Evolutionary conservation across 2,888 invertebrate species (phyloP).

Genomic region (Drosophila tanythrix): DNA sequence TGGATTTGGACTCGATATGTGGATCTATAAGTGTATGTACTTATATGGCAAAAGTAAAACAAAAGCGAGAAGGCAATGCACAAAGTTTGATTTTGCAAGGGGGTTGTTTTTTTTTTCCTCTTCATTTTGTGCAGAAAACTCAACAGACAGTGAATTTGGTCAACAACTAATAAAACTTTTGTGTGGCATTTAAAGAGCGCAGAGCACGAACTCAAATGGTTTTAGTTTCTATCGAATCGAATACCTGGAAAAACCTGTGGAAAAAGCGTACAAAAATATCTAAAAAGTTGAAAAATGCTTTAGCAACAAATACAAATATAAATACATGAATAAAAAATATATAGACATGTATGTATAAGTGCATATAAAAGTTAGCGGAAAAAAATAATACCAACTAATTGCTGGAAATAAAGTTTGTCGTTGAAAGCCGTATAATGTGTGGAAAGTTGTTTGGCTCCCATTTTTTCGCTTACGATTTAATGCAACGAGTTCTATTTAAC

Average conservation of each 20-base stretch:
- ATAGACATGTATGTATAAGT: not conserved
- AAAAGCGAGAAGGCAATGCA: conserved; percentile 35
- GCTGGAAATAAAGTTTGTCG: conserved; percentile 70
- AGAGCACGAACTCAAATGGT: conserved; percentile 37
- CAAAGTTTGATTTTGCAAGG: conserved; percentile 38
- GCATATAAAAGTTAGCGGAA: conserved; percentile 47
- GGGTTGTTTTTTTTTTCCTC: not conserved
- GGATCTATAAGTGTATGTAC: not conserved
- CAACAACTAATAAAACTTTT: conserved; percentile 76
- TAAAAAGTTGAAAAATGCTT: conserved; percentile 63
- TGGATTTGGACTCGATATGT: not conserved
- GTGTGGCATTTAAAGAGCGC: conserved; percentile 52
- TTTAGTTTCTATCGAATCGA: conserved; percentile 16
- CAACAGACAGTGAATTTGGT: conserved; percentile 54
- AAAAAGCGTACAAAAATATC: conserved; percentile 61
- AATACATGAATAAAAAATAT: conserved; percentile 9
- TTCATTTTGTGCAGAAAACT: conserved; percentile 15
- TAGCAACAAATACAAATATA: conserved; percentile 36
- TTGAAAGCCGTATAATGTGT: conserved; percentile 54
- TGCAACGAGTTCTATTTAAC: conserved; percentile 49
- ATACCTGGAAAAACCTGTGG: conserved; percentile 29
- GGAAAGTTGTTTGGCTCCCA: conserved; percentile 9
- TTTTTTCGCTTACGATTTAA: conserved; percentile 13
- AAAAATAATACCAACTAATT: conserved; percentile 77
- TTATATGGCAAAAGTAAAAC: conserved; percentile 27